Percentiles rank a stretch among this genome's conserved stretches.
phyloP scores from a whole-genome alignment of 2,797 vertebrate species.

The Gadopsis marmoratus region DNA sequence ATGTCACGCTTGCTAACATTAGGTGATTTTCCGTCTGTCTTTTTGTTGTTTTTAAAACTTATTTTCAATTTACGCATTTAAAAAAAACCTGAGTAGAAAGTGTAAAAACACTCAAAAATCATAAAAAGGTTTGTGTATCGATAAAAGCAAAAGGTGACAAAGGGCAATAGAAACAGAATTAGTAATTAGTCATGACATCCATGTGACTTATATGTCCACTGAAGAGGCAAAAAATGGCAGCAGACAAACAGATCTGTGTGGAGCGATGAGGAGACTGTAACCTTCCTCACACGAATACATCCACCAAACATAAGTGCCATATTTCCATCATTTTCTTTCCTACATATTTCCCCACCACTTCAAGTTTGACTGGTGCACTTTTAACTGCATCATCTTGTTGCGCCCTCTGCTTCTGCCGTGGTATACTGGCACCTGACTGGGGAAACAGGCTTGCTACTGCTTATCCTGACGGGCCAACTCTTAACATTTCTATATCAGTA shows the following conservation, averaged over 20 bases:
- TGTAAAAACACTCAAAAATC: not conserved
- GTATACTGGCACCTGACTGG: not conserved
- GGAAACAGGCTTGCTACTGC: too few relatives aligned
- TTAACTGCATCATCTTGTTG: not conserved
- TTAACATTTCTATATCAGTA: not conserved
- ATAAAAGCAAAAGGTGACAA: not conserved
- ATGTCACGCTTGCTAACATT: constrained; percentile 33
- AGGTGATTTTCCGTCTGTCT: not conserved
- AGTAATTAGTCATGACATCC: too few relatives aligned
- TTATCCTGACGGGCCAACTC: not conserved
- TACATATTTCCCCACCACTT: not conserved
- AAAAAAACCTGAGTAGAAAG: not conserved
- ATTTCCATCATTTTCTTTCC: not conserved
- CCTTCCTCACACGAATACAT: not conserved
- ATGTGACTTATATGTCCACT: too few relatives aligned
- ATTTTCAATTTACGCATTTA: not conserved
- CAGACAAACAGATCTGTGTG: not conserved
- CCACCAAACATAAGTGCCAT: not conserved
- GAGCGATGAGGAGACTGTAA: not conserved
- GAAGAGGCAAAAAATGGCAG: not conserved
- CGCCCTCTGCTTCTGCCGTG: not conserved
- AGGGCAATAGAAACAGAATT: not conserved
- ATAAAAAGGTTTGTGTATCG: not conserved
- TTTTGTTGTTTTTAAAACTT: not conserved
- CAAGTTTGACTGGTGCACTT: not conserved